Conservation (phyloP, 2,113 vertebrate genomes). For the Corythaixoides concolor region DNA sequence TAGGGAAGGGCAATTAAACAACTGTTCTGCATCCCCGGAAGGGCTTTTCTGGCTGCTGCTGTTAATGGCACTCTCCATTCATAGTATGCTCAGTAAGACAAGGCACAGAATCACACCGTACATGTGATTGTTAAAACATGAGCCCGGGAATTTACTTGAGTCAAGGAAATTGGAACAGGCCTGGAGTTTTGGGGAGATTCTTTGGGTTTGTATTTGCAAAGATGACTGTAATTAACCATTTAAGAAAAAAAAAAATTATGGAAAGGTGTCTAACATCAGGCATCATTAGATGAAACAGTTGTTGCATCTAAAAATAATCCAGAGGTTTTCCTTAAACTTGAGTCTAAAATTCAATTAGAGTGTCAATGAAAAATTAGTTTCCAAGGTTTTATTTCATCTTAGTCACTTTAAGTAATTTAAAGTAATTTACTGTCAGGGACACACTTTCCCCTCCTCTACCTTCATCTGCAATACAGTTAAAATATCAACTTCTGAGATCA, state of each 20-base stretch:
- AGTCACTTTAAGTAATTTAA: neutral
- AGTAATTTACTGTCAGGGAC: neutral
- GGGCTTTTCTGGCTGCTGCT: neutral
- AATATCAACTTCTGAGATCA: neutral
- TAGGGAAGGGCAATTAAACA: neutral
- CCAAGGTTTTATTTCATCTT: neutral
- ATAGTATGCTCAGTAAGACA: neutral
- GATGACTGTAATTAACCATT: neutral
- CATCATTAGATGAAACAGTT: neutral
- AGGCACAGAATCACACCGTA: neutral
- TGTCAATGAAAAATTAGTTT: neutral
- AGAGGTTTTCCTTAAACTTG: neutral
- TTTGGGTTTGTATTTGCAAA: neutral
- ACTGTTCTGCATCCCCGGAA: neutral
- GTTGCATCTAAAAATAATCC: neutral
- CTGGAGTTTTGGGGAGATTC: neutral
- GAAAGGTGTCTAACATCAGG: neutral
- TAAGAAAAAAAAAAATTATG: neutral
- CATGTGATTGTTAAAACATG: neutral
- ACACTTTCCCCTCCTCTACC: neutral
- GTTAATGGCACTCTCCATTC: neutral
- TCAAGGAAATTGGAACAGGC: neutral
- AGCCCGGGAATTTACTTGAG: neutral
- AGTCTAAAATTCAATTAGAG: neutral
- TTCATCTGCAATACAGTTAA: neutral